Evolutionary conservation across 2,113 vertebrate genomes (phyloP), one percentile per base, ranked within the genome.

Genomic region (Himantopus leucocephalus): DNA sequence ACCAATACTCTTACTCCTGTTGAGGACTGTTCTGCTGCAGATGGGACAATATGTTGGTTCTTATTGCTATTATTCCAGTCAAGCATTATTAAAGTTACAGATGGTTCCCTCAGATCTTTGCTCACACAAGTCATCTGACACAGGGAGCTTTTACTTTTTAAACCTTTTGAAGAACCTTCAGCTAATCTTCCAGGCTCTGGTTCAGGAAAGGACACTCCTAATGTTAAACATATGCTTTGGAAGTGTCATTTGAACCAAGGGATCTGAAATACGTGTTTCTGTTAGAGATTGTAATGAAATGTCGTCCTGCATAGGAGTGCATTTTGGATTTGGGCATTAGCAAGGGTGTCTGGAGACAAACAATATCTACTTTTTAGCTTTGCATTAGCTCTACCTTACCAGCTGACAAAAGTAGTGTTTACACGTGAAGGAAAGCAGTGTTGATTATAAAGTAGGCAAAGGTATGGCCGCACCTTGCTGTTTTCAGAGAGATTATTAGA

Each of bases 171-270:
- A 86, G 85, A 78, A 95, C 43, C n/a, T 48, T 72, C 56, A 75
- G 34, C n/a, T 85, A 81, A 97, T 78, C 43, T 91, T 81, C 80
- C 78, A 70, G 72, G 76, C 53, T 81, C 48, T 76, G 34, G 30
- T 53, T 91, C 70, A 85, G 53, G 70, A 92, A 89, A 85, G 35
- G 82, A 88, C 71, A 37, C 13, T 73, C 41, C 47, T 90, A 71
- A 95, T 84, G 47, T 74, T 86, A 91, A 94, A 77, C 58, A 89
- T 20, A 75, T 50, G 71, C 62, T 79, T 95, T 94, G 52, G n/a
- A 91, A 94, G 6, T 30, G 34, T 81, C 58, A 70, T 87, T 72
- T 78, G 70, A 94, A 79, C 39, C 16, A 85, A 75, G 39, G 12
- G 53, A 77, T 74, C 73, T 89, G 76, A 85, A 91, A 90, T 76